Conservation (phyloP, 2,888 invertebrate species). For the Latrodectus elegans region DNA sequence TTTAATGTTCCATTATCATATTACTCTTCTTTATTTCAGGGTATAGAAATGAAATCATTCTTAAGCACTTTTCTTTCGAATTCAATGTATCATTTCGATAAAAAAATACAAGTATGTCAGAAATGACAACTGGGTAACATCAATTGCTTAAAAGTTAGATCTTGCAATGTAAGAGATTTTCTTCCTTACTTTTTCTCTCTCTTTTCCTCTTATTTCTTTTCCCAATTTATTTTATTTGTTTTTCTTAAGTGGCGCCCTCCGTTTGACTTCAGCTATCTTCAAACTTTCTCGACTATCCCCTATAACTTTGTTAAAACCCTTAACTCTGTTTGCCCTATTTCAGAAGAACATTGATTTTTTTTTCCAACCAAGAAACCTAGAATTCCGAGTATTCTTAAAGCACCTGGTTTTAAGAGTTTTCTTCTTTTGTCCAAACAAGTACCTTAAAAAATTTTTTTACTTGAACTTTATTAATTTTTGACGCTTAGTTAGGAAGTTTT, state of each 20-base stretch:
- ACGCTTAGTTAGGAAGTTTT: conserved; percentile 3
- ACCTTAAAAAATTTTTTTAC: neutral
- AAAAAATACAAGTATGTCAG: no score
- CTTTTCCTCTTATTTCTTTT: conserved; percentile 25
- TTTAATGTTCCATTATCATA: no score
- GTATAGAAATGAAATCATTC: no score
- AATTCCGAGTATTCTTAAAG: neutral
- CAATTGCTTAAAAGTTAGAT: neutral
- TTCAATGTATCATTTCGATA: no score
- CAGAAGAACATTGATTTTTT: conserved; percentile 40
- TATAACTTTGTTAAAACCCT: conserved; percentile 57
- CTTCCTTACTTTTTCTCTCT: conserved; percentile 16
- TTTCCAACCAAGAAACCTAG: neutral
- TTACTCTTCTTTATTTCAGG: no score
- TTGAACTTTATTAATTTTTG: neutral
- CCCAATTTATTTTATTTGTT: conserved; percentile 55
- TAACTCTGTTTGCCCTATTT: conserved; percentile 44
- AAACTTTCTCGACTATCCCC: conserved; percentile 23
- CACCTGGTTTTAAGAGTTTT: neutral
- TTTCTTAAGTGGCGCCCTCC: conserved; percentile 12
- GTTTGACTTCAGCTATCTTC: conserved; percentile 43
- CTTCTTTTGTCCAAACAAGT: neutral
- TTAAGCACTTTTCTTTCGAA: no score
- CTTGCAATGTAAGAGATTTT: neutral
- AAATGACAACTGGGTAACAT: neutral